Base-by-base conservation (phyloP, 2,797 vertebrate species). In the Neosilurus hyrtlii region DNA sequence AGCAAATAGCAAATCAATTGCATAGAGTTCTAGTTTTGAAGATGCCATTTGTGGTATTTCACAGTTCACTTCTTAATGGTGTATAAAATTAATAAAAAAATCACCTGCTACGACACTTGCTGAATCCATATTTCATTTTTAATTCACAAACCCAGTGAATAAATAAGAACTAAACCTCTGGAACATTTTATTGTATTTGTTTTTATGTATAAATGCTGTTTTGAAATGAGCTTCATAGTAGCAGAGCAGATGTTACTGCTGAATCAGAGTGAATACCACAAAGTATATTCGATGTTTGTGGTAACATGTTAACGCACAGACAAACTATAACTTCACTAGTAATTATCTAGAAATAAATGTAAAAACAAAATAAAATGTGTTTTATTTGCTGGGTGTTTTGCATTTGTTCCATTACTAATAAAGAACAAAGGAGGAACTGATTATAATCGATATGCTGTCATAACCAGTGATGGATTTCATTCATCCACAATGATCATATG, bases 401-500 rank as follows among this genome's bases (percentile, higher is more conserved):
- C 67, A 83, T 80, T 57, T 67, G 51, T 84, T 68, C 61, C 18
- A 43, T 79, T 71, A 49, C 80, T 26, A 83, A 75, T 77, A 75
- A 57, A 81, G 61, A 83, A 61, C 4, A 43, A 77, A 63, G 78
- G 76, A 78, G 75, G 61, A 66, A 73, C 54, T 71, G 35, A 49
- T 86, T 74, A 85, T 91, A 93, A 92, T 92, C 90, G 90, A 86
- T 83, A 84, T 92, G 90, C 91, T 93, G 92, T 93, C 93, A 94
- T 92, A 89, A 71, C 93, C 93, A 93, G 89, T 93, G 90, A 94
- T 88, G 94, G 92, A 94, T 91, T 93, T 91, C 92, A 93, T 91
- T 90, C 88, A 76, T 92, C 80, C 62, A 81, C 92, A 93, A 95
- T 95, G 94, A 95, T 93, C 91, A 90, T 94, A 94, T 92, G 94